A percentile compares a stretch with the other conserved stretches of the same genome.
These are phyloP conservation scores for Lota lota DNA, from an alignment of 2,113 vertebrate species.

Conservation along the genomic window DNA sequence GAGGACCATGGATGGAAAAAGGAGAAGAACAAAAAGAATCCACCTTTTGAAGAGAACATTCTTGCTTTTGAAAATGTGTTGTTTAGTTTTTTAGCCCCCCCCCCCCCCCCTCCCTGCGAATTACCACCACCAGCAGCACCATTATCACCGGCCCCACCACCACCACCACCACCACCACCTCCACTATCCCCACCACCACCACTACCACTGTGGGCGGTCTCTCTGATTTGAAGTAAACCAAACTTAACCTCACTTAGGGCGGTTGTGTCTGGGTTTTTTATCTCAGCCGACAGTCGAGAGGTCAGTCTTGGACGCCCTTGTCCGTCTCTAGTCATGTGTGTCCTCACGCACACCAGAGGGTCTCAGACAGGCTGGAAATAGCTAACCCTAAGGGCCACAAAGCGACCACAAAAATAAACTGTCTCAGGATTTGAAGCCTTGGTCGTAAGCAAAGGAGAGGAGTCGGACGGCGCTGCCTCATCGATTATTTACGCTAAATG, in stretches of 20 bases:
- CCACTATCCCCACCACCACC: neutral
- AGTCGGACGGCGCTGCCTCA: conserved; percentile 36
- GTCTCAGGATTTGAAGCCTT: conserved; percentile 32
- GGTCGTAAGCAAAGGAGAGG: conserved; percentile 40
- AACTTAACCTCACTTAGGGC: conserved; percentile 17
- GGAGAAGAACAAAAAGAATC: neutral
- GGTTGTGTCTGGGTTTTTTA: conserved; percentile 6
- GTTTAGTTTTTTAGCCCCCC: conserved; percentile 15
- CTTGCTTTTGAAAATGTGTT: conserved; percentile 54
- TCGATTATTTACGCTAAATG: conserved; percentile 51
- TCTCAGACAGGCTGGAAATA: conserved; percentile 51
- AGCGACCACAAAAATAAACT: conserved; percentile 46
- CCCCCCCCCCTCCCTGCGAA: neutral
- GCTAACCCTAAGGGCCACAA: conserved; percentile 45
- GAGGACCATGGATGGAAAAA: neutral
- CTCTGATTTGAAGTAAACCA: conserved; percentile 32
- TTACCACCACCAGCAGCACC: neutral
- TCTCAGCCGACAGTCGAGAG: conserved; percentile 17
- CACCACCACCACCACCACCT: no score
- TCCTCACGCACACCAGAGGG: conserved; percentile 37
- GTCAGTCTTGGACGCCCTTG: conserved; percentile 50
- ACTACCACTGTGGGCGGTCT: neutral
- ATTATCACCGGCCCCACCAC: neutral
- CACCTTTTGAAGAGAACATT: conserved; percentile 35
- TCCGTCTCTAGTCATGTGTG: conserved; percentile 35